phyloP scores from a whole-genome alignment of 2,888 invertebrate genomes.

The Atrina japonica region DNA sequence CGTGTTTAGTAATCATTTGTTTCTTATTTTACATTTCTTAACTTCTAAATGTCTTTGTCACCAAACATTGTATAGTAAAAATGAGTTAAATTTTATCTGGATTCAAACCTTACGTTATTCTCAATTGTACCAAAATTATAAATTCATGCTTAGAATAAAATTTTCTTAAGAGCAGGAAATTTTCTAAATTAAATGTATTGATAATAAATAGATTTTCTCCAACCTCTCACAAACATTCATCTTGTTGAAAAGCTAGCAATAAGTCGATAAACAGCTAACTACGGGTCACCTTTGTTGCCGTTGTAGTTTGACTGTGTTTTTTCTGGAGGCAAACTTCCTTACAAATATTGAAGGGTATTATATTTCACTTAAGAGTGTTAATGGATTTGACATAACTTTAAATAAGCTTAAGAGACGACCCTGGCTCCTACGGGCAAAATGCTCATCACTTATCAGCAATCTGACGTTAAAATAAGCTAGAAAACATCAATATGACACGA shows the following conservation, averaged over 20 bases:
- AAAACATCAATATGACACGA: slow-evolving; percentile 8
- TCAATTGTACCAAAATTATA: background rate
- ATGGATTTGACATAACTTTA: slow-evolving; percentile 46
- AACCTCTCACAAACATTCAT: slow-evolving; percentile 19
- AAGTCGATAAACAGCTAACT: slow-evolving; percentile 25
- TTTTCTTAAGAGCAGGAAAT: slow-evolving; percentile 13
- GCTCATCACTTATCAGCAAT: slow-evolving; percentile 10
- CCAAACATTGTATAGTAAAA: too few species aligned
- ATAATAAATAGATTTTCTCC: slow-evolving; percentile 23
- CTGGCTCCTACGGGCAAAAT: slow-evolving; percentile 8
- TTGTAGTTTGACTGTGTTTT: slow-evolving; percentile 29
- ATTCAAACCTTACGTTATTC: too few species aligned
- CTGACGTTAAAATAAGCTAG: background rate
- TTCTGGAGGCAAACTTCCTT: slow-evolving; percentile 41
- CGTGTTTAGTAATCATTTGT: too few species aligned
- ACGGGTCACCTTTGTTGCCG: slow-evolving; percentile 28
- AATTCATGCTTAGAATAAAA: slow-evolving; percentile 1
- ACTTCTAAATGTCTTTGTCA: too few species aligned
- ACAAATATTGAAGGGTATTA: slow-evolving; percentile 35
- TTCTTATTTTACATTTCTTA: too few species aligned
- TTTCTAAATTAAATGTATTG: slow-evolving; percentile 25
- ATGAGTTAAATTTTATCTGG: too few species aligned
- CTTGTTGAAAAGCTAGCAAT: slow-evolving; percentile 14
- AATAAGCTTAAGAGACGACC: slow-evolving; percentile 2
- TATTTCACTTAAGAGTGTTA: slow-evolving; percentile 35